Conservation (phyloP, 2,888 invertebrate species). For the Serripes groenlandicus region DNA sequence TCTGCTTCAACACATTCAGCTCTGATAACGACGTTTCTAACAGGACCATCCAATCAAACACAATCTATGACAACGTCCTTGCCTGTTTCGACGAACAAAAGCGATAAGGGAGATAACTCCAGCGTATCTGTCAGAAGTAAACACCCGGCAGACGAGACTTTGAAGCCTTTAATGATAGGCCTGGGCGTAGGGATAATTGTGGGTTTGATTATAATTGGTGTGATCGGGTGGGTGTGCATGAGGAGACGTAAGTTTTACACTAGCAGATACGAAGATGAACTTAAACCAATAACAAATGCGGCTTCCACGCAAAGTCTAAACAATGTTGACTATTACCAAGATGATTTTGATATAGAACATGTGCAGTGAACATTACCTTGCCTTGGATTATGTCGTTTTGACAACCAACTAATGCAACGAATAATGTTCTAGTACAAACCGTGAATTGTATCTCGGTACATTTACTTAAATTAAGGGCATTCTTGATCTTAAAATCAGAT, state of each 20-base stretch:
- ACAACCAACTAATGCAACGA: no score
- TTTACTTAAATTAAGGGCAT: no score
- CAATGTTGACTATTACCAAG: conserved; percentile 57
- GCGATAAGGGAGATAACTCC: not conserved
- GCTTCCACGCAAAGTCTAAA: conserved; percentile 57
- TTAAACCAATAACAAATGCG: conserved; percentile 61
- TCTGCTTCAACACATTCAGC: no score
- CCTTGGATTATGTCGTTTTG: no score
- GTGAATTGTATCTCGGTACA: no score
- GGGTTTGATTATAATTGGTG: conserved; percentile 68
- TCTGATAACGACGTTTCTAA: not conserved
- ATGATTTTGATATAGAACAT: conserved; percentile 37
- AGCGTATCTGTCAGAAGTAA: conserved; percentile 25
- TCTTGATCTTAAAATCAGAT: no score
- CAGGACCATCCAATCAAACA: no score
- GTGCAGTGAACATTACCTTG: conserved; percentile 5
- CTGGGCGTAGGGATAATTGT: conserved; percentile 69
- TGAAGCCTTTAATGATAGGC: conserved; percentile 72
- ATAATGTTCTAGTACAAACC: no score
- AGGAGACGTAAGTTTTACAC: conserved; percentile 62
- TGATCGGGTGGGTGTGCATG: conserved; percentile 64
- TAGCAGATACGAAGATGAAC: conserved; percentile 62
- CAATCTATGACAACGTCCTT: not conserved
- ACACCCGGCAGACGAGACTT: conserved; percentile 63
- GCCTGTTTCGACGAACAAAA: not conserved